Evolutionary conservation across 2,888 invertebrate genomes (phyloP), one percentile per base, ranked within the genome.

Genomic region (Ceramica pisi): DNA sequence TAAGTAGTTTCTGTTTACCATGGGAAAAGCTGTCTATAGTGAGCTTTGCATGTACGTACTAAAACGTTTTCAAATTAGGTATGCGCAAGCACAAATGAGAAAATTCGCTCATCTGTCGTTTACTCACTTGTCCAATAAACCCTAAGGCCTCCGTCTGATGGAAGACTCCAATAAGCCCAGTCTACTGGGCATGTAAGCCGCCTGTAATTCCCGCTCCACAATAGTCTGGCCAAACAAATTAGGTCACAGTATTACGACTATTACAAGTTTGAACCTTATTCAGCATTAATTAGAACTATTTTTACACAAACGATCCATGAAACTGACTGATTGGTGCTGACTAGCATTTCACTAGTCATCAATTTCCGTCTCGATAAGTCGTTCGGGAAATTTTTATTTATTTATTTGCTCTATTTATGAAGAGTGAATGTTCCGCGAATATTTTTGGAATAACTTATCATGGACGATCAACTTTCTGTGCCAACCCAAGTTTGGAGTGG

Each of bases 241-340:
- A 72, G 81, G 75, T 80, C 83, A 80, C 62, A 16, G 65, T 55
- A 56, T 61, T 75, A 70, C 46, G 44, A 59, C 64, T 67, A 67
- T 59, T 65, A 70, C 46, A 73, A 77, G 60, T 53, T 67, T 83
- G 67, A 63, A 50, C 57, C 46, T 10, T 57, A 72, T 72, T 71
- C 59, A 51, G 63, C 48, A 68, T 56, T 56, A 73, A 71, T 67
- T 59, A 59, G 48, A 57, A 60, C 63, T 77, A 78, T 86, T 85
- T 85, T 81, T 70, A 62, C 35, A 69, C 53, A 51, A 74, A 46
- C 66, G 67, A 67, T 71, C 76, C 75, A 70, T 83, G 60, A 26
- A 62, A 56, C 53, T 53, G 44, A 66, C 73, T 78, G 75, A 81
- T 79, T 77, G 75, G 55, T 62, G 67, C 66, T 74, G 72, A 73